Base-by-base conservation (phyloP, 2,797 vertebrate genomes). In the Acanthis flammea region DNA sequence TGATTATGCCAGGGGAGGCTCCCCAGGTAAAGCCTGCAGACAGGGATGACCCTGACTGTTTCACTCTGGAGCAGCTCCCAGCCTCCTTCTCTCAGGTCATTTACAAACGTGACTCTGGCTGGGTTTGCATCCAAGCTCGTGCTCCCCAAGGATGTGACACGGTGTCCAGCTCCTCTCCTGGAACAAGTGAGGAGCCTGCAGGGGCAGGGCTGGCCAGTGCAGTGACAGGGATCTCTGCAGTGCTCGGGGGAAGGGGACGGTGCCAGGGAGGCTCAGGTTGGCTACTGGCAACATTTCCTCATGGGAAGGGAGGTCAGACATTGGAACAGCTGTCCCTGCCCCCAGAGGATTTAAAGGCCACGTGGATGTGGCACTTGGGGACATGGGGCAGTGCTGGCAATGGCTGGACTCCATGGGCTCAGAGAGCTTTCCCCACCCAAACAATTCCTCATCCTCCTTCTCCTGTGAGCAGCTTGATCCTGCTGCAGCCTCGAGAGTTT, bases 311-410 rank as follows among this genome's bases (percentile, higher is more conserved):
- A 10, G 53, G 5, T 35, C 41, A n/a, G 8, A 18, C 18, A 4
- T 6, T 12, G 54, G 24, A 61, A 27, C 24, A 18, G 53, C 15
- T n/a, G 25, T 19, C 47, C n/a, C 41, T 15, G 8, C 1, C 60
- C 60, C 48, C 2, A 1, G 7, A 8, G 42, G 41, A n/a, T 39
- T 39, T 7, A 3, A 37, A 31, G 31, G 8, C 61, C 2, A 0
- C 16, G 61, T 31, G 61, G 27, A 45, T 45, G 39, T 45, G 74
- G n/a, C 41, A 13, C n/a, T 16, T 47, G 33, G 33, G 61, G 50
- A 45, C 22, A 4, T 1, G 23, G 48, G 51, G 27, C 41, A 37
- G 11, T 19, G 65, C 54, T 51, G 54, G 37, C 7, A 18, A 27
- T 7, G 51, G 51, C 7, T 79, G 51, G 12, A 5, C 44, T 28